These are phyloP conservation scores for Drosophila borborema DNA, from an alignment of 2,888 invertebrate species.

Conservation along the genomic window DNA sequence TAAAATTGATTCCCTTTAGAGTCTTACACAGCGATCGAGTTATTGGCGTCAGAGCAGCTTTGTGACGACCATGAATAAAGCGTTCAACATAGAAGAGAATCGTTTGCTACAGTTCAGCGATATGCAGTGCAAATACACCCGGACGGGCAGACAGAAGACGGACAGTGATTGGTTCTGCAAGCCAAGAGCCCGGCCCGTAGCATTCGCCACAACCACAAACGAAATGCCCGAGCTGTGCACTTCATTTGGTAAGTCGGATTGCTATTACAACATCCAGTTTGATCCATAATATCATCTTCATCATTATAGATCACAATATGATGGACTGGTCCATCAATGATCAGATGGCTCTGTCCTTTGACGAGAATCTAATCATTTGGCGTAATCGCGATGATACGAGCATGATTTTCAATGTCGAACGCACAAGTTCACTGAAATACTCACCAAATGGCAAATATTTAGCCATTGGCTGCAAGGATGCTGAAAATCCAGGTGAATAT, in stretches of 20 bases:
- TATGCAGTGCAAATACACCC: neutral
- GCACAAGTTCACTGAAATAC: conserved; percentile 74
- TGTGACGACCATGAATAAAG: conserved; percentile 57
- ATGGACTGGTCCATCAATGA: conserved; percentile 83
- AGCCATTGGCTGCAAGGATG: conserved; percentile 79
- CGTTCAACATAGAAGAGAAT: conserved; percentile 62
- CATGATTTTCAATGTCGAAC: conserved; percentile 75
- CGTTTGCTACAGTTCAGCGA: conserved; percentile 73
- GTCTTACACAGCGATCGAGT: conserved; percentile 35
- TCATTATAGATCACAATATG: conserved; percentile 70
- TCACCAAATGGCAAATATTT: conserved; percentile 80
- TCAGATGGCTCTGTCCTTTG: conserved; percentile 83
- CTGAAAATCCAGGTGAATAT: conserved; percentile 67
- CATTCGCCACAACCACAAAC: conserved; percentile 80
- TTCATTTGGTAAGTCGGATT: conserved; percentile 24
- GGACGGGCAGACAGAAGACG: conserved; percentile 9
- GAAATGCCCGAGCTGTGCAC: conserved; percentile 73
- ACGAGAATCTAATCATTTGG: conserved; percentile 83
- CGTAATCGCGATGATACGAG: conserved; percentile 75
- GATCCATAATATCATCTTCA: neutral
- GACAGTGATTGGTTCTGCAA: conserved; percentile 83
- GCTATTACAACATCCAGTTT: neutral
- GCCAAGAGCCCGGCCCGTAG: conserved; percentile 79
- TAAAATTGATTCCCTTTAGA: neutral
- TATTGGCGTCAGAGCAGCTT: conserved; percentile 75